Conservation (phyloP, 2,113 vertebrate species). For the Psittacus erithacus region DNA sequence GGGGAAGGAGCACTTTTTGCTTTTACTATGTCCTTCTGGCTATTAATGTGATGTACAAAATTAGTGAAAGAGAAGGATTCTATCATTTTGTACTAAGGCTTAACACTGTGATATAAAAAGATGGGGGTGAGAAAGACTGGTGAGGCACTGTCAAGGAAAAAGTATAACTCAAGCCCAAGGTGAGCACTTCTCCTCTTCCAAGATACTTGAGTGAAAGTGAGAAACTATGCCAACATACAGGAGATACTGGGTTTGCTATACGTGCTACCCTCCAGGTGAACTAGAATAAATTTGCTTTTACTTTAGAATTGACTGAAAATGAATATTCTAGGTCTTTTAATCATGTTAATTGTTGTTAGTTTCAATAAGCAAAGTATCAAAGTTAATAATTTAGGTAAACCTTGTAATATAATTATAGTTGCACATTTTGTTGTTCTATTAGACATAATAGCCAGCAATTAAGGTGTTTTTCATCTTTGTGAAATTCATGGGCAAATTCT, state of each 20-base stretch:
- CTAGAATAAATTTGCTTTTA: conserved; percentile 27
- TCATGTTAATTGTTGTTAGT: not conserved
- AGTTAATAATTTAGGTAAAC: conserved; percentile 36
- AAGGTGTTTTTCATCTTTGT: conserved; percentile 90
- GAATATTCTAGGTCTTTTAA: conserved; percentile 8
- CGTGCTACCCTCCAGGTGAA: conserved; percentile 27
- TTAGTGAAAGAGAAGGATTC: conserved; percentile 18
- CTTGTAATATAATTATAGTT: conserved; percentile 61
- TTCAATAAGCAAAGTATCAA: not conserved
- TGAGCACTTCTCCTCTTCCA: not conserved
- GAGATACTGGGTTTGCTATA: not conserved
- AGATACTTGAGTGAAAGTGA: conserved; percentile 23
- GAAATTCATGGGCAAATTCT: conserved; percentile 87
- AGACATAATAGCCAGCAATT: conserved; percentile 85
- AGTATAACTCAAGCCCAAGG: not conserved
- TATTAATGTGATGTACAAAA: conserved; percentile 11
- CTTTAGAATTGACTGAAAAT: not conserved
- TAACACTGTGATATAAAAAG: conserved; percentile 48
- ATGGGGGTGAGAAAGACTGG: not conserved
- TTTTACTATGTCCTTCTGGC: conserved; percentile 39
- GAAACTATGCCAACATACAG: not conserved
- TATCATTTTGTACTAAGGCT: conserved; percentile 61
- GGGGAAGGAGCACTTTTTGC: conserved; percentile 23
- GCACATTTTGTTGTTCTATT: conserved; percentile 68
- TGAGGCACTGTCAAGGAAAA: not conserved